Conservation (phyloP, 2,113 vertebrate species). For the Dendropsophus ebraccatus region DNA sequence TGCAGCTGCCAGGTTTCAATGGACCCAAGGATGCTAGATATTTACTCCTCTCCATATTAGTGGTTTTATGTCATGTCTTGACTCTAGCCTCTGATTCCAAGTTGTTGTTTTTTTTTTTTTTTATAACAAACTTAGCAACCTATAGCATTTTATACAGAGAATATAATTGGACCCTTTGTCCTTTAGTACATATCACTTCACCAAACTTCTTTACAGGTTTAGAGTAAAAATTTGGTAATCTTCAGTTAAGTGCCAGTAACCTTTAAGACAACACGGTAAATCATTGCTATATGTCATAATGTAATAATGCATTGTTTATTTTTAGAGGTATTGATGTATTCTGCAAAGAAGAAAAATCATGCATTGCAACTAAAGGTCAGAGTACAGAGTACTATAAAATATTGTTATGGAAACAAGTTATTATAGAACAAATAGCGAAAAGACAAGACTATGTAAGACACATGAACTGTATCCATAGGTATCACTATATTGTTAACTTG, state of each 20-base stretch:
- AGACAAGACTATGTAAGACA: background rate
- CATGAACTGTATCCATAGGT: background rate
- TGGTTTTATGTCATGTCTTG: too few relatives aligned
- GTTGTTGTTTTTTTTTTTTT: too few relatives aligned
- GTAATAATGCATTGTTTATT: background rate
- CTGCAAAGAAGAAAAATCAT: background rate
- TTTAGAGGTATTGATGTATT: background rate
- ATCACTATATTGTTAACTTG: background rate
- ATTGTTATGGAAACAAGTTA: constrained; percentile 18
- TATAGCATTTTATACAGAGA: background rate
- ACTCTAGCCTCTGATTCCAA: too few relatives aligned
- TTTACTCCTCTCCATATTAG: too few relatives aligned
- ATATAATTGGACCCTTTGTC: background rate
- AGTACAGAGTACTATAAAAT: background rate
- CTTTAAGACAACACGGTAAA: background rate
- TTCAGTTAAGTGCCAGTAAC: background rate
- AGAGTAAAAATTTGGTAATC: background rate
- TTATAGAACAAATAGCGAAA: background rate
- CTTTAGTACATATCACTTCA: background rate
- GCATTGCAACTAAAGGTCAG: background rate
- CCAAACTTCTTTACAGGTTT: background rate
- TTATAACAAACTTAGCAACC: too few relatives aligned
- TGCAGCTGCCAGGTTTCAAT: too few relatives aligned
- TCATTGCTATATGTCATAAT: background rate
- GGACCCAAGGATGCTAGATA: too few relatives aligned